Evolutionary conservation across 2,113 vertebrate genomes (phyloP), one percentile per base, ranked within the genome.

Genomic region (Hemibagrus wyckioides): DNA sequence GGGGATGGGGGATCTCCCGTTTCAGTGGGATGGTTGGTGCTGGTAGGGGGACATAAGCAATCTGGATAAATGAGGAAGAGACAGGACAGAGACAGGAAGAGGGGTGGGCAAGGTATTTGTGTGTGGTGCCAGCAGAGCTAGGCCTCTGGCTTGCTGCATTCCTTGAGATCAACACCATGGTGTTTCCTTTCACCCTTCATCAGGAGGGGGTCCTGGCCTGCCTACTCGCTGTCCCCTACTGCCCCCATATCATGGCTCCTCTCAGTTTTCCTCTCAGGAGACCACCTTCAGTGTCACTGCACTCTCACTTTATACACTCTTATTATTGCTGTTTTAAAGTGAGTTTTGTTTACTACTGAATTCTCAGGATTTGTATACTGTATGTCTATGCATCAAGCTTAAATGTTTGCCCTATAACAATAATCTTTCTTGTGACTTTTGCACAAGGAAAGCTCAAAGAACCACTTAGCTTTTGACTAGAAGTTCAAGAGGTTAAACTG

Each of bases 41-140:
- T 75, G 79, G 83, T 85, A 67, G 84, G 30, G 85, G 79, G 83
- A 87, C 86, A 83, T 80, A 71, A 86, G 88, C 85, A 80, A 54
- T 90, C 81, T 88, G 90, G 89, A 75, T 92, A 88, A 84, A 89
- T 48, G 59, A 87, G 82, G 71, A 86, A 90, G 71, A 90, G 84
- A 84, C 67, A 85, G 87, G 84, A 88, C 83, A 90, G 89, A 85
- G 86, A 90, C 90, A 93, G 89, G 91, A 89, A 92, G 89, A 86
- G 81, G 87, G 90, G 88, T 88, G 90, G 86, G 82, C 83, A 90
- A 94, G 92, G 92, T 92, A 95, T 96, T 94, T 94, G 92, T 88
- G 92, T 95, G 91, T 94, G 95, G 94, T 96, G 94, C 95, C 95
- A 95, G 95, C 91, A 84, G 88, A 95, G 92, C 92, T 92, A 92